phyloP scores from a whole-genome alignment of 2,888 invertebrate species.

The Eurytoma californica region DNA sequence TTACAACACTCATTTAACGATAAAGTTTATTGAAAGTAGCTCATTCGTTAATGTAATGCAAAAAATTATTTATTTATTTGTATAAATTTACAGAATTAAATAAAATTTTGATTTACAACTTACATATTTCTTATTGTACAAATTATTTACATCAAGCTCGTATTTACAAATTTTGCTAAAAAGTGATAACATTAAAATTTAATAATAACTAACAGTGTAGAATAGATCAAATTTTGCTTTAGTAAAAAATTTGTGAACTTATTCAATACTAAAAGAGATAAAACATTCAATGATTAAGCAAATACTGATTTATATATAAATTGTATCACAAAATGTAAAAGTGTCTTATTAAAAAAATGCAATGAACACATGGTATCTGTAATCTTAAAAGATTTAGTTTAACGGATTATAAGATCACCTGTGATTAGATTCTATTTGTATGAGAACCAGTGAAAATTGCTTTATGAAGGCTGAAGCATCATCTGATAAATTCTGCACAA shows the following conservation, averaged over 20 bases:
- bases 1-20: too few species aligned
- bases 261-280: too few species aligned
- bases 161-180: conserved; percentile 37
- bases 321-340: too few species aligned
- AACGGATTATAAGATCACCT: conserved; percentile 38
- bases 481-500: conserved; percentile 71
- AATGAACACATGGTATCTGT: neutral
- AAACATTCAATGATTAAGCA: too few species aligned
- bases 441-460: conserved; percentile 77
- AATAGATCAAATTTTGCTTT: too few species aligned
- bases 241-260: too few species aligned
- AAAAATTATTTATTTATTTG: conserved; percentile 31
- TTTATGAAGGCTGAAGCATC: conserved; percentile 74
- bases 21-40: too few species aligned
- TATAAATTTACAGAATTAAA: conserved; percentile 24
- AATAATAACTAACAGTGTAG: too few species aligned
- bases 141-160: conserved; percentile 31
- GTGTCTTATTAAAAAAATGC: neutral
- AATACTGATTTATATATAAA: too few species aligned
- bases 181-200: too few species aligned
- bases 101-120: conserved; percentile 8
- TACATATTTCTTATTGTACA: conserved; percentile 13
- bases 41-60: conserved; percentile 15
- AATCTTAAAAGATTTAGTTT: neutral
- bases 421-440: conserved; percentile 73